Conservation (phyloP, 2,113 vertebrate genomes). For the Embiotoca jacksoni region DNA sequence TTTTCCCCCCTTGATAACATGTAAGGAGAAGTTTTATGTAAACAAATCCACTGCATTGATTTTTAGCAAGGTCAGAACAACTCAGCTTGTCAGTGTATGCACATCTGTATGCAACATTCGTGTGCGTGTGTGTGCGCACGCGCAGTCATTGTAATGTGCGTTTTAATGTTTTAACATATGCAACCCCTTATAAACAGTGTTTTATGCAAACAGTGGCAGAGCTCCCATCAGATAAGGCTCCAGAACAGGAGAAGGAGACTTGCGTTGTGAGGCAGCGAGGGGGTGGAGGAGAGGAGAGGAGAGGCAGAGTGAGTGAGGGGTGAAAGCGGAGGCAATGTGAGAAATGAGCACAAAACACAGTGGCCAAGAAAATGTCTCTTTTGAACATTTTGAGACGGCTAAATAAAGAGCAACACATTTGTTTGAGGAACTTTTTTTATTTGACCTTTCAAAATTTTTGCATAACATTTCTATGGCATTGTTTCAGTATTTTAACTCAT, state of each 20-base stretch:
- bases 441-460: slow-evolving; percentile 25
- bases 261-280: slow-evolving; percentile 60
- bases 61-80: slow-evolving; percentile 66
- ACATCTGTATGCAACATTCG: slow-evolving; percentile 30
- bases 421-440: slow-evolving; percentile 22
- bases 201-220: slow-evolving; percentile 85
- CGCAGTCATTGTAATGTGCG: slow-evolving; percentile 52
- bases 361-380: slow-evolving; percentile 44
- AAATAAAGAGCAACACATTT: slow-evolving; percentile 49
- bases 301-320: slow-evolving; percentile 64
- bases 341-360: slow-evolving; percentile 52
- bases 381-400: slow-evolving; percentile 31
- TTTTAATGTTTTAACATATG: slow-evolving; percentile 86
- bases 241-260: slow-evolving; percentile 75
- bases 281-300: slow-evolving; percentile 1
- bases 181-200: slow-evolving; percentile 85
- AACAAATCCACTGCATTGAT: slow-evolving; percentile 63
- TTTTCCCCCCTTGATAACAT: slow-evolving; percentile 31
- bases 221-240: slow-evolving; percentile 85
- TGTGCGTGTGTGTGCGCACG: slow-evolving; percentile 48
- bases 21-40: slow-evolving; percentile 67
- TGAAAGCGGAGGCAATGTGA: slow-evolving; percentile 61
- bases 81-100: slow-evolving; percentile 47
- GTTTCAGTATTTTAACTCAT: slow-evolving; percentile 10
- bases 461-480: slow-evolving; percentile 4